Conservation (phyloP, 2,888 invertebrate genomes). For the Dicranocentrus wangi region DNA sequence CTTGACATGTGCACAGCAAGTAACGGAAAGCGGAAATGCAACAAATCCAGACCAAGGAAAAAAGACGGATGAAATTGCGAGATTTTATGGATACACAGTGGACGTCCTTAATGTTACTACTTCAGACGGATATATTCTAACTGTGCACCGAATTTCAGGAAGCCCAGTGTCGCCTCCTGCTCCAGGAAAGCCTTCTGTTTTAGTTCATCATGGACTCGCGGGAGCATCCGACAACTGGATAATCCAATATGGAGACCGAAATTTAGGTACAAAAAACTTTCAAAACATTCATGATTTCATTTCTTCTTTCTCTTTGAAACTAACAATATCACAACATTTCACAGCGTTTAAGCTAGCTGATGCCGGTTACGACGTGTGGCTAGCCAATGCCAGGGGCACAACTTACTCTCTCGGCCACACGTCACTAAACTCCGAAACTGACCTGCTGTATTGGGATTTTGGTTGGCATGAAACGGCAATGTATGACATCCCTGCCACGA, state of each 20-base stretch:
- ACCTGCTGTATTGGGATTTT: constrained; percentile 26
- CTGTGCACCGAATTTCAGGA: neutral
- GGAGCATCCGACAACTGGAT: neutral
- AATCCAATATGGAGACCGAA: neutral
- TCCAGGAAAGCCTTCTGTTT: constrained; percentile 8
- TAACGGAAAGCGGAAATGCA: too few relatives aligned
- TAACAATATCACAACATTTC: too few relatives aligned
- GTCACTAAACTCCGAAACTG: neutral
- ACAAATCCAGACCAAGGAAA: too few relatives aligned
- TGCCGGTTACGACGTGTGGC: neutral
- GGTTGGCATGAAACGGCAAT: constrained; percentile 36
- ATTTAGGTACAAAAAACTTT: too few relatives aligned
- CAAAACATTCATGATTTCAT: too few relatives aligned
- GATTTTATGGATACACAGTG: neutral
- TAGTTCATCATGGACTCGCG: neutral
- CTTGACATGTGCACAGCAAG: too few relatives aligned
- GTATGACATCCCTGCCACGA: constrained; percentile 19
- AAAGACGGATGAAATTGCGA: neutral
- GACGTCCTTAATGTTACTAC: constrained; percentile 10
- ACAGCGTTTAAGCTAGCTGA: constrained; percentile 15
- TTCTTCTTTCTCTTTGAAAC: too few relatives aligned
- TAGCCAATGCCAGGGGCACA: neutral
- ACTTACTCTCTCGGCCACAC: neutral
- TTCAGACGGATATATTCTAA: neutral
- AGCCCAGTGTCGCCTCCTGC: neutral